Conservation (phyloP, 2,113 vertebrate species). For the Cephalopterus ornatus region DNA sequence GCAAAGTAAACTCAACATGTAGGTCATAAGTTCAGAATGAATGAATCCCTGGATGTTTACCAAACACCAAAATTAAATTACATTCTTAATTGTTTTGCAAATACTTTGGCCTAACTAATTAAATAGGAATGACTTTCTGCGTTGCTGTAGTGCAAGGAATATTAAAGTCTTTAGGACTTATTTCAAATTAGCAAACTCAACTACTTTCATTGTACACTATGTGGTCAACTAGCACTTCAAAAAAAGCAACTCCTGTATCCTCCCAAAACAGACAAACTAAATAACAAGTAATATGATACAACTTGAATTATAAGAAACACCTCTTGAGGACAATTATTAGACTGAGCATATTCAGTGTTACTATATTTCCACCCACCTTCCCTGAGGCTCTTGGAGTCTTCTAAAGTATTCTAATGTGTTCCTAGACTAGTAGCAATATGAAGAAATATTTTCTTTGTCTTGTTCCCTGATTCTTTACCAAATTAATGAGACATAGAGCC, state of each 20-base stretch:
- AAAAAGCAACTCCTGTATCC: background rate
- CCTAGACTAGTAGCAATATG: background rate
- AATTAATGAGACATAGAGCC: background rate
- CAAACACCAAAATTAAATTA: constrained; percentile 77
- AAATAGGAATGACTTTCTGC: constrained; percentile 74
- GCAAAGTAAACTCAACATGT: constrained; percentile 69
- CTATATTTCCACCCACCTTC: background rate
- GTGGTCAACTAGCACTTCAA: constrained; percentile 40
- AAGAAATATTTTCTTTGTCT: background rate
- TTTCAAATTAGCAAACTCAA: constrained; percentile 72
- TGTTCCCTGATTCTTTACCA: background rate
- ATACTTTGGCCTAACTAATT: constrained; percentile 80
- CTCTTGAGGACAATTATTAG: background rate
- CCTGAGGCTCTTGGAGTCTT: background rate
- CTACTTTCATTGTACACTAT: constrained; percentile 49
- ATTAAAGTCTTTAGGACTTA: constrained; percentile 73
- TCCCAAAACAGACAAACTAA: background rate
- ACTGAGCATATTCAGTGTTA: background rate
- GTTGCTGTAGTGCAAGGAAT: constrained; percentile 70
- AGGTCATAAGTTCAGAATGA: constrained; percentile 75
- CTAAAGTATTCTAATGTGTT: background rate
- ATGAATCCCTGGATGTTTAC: constrained; percentile 79
- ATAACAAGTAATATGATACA: background rate
- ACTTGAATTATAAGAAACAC: background rate
- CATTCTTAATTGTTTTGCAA: constrained; percentile 79